phyloP scores from a whole-genome alignment of 1,140 invertebrate genomes.

The Cardiocondyla obscurior region DNA sequence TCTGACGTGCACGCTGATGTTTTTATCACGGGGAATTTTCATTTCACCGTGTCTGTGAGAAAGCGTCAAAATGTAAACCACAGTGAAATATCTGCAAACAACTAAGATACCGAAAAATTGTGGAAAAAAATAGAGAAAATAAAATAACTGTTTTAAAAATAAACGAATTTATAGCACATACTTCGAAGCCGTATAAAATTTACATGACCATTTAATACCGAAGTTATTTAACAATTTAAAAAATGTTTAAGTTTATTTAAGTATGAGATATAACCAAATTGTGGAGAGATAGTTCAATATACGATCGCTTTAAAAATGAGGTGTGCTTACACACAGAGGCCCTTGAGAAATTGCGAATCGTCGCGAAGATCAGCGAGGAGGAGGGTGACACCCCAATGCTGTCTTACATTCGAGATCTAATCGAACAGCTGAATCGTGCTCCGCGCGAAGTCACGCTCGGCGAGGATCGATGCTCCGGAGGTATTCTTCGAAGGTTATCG shows the following conservation, averaged over 20 bases:
- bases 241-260: not conserved
- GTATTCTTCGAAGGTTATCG: constrained; percentile 20
- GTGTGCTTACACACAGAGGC: constrained; percentile 57
- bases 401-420: constrained; percentile 71
- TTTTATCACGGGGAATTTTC: constrained; percentile 22
- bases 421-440: constrained; percentile 59
- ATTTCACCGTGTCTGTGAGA: not conserved
- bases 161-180: not conserved
- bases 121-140: not conserved
- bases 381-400: constrained; percentile 62
- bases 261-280: not conserved
- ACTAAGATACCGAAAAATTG: not conserved
- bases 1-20: not conserved
- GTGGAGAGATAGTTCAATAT: not conserved
- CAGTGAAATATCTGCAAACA: not conserved
- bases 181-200: too few relatives aligned
- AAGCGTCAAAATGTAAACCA: not conserved
- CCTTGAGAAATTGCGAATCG: constrained; percentile 61
- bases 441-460: constrained; percentile 37
- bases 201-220: not conserved
- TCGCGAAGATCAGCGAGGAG: constrained; percentile 57
- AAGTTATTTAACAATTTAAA: not conserved
- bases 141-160: not conserved
- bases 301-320: constrained; percentile 21
- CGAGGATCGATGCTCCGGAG: constrained; percentile 8